Evolutionary conservation across 2,797 vertebrate species (phyloP).

Genomic region (Myotis findleyi): DNA sequence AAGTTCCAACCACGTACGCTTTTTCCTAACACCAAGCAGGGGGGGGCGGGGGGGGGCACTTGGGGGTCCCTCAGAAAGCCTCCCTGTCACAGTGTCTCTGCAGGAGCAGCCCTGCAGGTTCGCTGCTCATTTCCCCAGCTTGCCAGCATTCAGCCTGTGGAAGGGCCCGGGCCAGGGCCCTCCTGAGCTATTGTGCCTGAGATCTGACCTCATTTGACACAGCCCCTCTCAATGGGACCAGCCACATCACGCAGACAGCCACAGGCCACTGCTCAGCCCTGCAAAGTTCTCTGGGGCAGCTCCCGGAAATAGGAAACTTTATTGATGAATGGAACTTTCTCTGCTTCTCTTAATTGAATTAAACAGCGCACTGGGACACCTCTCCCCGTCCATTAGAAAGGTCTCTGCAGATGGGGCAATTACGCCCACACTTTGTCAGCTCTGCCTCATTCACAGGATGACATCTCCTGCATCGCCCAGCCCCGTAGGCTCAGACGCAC

Average conservation of each 20-base stretch:
- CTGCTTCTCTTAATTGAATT: slow-evolving; percentile 75
- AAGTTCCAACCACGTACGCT: not conserved
- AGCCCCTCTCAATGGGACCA: slow-evolving; percentile 24
- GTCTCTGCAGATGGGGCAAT: slow-evolving; percentile 67
- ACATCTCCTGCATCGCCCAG: slow-evolving; percentile 55
- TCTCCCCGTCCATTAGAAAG: slow-evolving; percentile 58
- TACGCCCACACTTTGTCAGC: slow-evolving; percentile 55
- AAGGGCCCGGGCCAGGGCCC: slow-evolving; percentile 36
- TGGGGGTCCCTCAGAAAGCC: not conserved
- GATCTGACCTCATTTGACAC: slow-evolving; percentile 76
- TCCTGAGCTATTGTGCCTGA: slow-evolving; percentile 63
- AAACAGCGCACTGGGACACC: slow-evolving; percentile 68
- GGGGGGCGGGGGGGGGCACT: too few relatives aligned
- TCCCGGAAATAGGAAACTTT: slow-evolving; percentile 8
- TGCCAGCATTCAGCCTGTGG: not conserved
- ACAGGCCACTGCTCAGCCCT: not conserved
- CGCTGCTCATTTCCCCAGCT: not conserved
- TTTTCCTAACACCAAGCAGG: not conserved
- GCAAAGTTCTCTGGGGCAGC: not conserved
- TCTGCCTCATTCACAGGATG: not conserved
- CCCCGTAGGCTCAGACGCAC: slow-evolving; percentile 70
- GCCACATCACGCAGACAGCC: not conserved
- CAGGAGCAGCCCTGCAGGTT: not conserved
- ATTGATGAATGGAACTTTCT: slow-evolving; percentile 68
- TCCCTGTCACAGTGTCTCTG: not conserved